Evolutionary conservation across 2,113 vertebrate species (phyloP).

Genomic region (Micronycteris hirsuta): DNA sequence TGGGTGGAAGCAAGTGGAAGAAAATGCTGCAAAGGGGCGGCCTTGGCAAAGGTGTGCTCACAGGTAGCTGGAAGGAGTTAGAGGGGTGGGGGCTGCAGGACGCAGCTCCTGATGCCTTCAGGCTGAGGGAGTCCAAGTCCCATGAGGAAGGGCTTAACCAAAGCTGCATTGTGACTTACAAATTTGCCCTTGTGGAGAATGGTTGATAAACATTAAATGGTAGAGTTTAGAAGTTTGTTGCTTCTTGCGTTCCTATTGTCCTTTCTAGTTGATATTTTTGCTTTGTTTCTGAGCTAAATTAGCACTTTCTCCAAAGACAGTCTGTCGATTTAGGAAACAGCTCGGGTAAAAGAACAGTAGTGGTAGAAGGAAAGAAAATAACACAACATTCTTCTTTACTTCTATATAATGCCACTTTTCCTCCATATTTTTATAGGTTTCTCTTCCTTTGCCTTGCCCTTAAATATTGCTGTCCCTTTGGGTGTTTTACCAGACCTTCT

Average conservation of each 20-base stretch:
- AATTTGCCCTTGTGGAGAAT: neutral
- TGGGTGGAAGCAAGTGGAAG: neutral
- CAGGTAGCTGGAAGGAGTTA: neutral
- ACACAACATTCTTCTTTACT: neutral
- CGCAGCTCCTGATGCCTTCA: neutral
- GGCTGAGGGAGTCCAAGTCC: neutral
- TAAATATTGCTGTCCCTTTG: neutral
- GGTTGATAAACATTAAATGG: neutral
- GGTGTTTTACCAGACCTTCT: fast-evolving
- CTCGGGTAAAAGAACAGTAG: neutral
- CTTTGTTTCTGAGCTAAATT: constrained; percentile 16
- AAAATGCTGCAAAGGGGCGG: neutral
- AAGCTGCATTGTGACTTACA: neutral
- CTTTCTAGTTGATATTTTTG: constrained; percentile 27
- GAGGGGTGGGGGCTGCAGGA: neutral
- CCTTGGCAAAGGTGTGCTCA: neutral
- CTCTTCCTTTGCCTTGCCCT: neutral
- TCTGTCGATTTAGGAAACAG: neutral
- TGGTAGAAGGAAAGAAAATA: constrained; percentile 1
- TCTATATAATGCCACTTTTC: neutral
- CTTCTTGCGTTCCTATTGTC: neutral
- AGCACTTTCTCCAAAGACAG: neutral
- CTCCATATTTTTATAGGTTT: neutral
- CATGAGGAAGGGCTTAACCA: neutral
- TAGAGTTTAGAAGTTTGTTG: neutral